These are phyloP conservation scores for Corythornis leucogaster DNA, from an alignment of 2,797 vertebrate species.

Conservation along the genomic window DNA sequence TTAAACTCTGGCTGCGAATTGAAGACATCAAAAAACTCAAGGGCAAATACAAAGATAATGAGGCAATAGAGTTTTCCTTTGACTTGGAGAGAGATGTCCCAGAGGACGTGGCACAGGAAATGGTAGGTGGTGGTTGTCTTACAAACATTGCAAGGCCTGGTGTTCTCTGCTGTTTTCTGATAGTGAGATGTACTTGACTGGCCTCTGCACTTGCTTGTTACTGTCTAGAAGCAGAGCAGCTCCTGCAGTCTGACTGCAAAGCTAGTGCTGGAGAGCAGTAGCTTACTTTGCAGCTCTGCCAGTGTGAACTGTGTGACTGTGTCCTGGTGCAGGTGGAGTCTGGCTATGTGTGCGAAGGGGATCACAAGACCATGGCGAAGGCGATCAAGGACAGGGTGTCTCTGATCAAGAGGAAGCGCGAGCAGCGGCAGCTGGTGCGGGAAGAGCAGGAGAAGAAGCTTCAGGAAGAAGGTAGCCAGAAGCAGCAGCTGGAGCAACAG, in stretches of 20 bases:
- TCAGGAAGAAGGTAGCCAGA: constrained; percentile 85
- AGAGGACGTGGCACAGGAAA: constrained; percentile 99
- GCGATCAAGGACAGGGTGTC: constrained; percentile 97
- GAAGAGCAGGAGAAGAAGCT: constrained; percentile 93
- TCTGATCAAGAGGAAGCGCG: constrained; percentile 93
- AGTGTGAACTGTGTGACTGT: too few species aligned
- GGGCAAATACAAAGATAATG: constrained; percentile 99
- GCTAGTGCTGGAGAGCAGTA: too few species aligned
- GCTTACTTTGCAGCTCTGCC: too few species aligned
- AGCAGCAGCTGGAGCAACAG: constrained; percentile 79
- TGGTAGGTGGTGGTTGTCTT: constrained; percentile 82
- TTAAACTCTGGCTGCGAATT: constrained; percentile 98
- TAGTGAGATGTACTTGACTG: too few species aligned
- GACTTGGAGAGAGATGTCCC: constrained; percentile 95
- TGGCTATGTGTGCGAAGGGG: too few species aligned
- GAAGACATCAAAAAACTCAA: constrained; percentile 98
- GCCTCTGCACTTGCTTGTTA: background rate
- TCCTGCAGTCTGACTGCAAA: too few species aligned
- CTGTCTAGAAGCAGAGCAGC: background rate
- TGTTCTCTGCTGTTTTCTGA: background rate
- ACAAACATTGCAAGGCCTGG: background rate
- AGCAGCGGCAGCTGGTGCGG: constrained; percentile 92
- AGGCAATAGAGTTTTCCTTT: constrained; percentile 99
- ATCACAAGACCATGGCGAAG: constrained; percentile 98
- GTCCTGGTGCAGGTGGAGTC: too few species aligned